Percentiles rank a stretch among this genome's conserved stretches.
Conservation (phyloP, 2,113 vertebrate genomes). For the Peromyscus leucopus region DNA sequence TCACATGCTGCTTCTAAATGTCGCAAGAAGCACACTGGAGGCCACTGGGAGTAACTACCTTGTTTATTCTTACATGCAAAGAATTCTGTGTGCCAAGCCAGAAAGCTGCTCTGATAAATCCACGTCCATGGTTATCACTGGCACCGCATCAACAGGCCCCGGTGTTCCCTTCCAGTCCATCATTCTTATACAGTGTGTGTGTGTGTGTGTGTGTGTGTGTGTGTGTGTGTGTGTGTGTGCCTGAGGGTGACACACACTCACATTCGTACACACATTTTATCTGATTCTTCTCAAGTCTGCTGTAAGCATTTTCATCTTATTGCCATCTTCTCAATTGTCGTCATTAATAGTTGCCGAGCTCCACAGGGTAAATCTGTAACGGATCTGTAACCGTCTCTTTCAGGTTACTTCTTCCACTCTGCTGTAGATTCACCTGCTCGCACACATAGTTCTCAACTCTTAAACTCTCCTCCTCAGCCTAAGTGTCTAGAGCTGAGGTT, state of each 20-base stretch:
- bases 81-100: background rate
- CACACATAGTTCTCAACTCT: background rate
- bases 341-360: background rate
- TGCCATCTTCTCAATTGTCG: background rate
- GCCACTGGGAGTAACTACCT: background rate
- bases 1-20: slow-evolving; percentile 35
- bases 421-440: background rate
- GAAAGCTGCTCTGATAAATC: background rate
- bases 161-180: background rate
- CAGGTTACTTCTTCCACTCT: background rate
- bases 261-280: background rate
- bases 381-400: background rate
- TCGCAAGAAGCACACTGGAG: background rate
- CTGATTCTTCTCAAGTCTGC: background rate
- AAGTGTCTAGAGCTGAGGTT: background rate
- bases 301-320: background rate
- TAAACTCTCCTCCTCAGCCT: background rate
- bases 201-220: background rate
- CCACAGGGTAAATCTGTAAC: background rate
- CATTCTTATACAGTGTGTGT: background rate
- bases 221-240: background rate
- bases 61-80: slow-evolving; percentile 25
- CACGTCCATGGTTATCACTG: background rate
- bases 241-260: background rate
- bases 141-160: background rate